These are phyloP conservation scores for Perithous albicinctus DNA, from an alignment of 2,888 invertebrate genomes.

Conservation along the genomic window DNA sequence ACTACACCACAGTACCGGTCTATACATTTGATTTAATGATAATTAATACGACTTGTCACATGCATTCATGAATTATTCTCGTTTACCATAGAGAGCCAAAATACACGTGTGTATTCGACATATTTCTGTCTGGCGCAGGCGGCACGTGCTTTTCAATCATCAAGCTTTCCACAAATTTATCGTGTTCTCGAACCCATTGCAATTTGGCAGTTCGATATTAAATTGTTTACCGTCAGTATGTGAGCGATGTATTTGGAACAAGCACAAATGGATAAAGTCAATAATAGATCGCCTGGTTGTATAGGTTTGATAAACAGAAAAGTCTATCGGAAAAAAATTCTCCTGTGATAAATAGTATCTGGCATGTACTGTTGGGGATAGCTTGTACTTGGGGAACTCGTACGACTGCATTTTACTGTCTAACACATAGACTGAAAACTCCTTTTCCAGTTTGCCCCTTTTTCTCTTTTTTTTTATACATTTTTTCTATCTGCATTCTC, in stretches of 20 bases:
- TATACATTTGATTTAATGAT: background rate
- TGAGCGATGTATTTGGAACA: constrained; percentile 8
- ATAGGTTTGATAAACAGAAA: background rate
- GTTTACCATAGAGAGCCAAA: constrained; percentile 2
- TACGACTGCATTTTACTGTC: background rate
- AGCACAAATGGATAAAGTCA: constrained; percentile 13
- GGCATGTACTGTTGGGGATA: constrained; percentile 1
- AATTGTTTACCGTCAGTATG: constrained; percentile 38
- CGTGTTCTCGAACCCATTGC: constrained; percentile 6
- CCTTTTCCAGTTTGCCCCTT: background rate
- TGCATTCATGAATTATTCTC: constrained; percentile 39
- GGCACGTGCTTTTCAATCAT: constrained; percentile 44
- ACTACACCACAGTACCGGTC: background rate
- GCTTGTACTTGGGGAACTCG: background rate
- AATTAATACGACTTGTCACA: constrained; percentile 13
- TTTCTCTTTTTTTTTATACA: background rate
- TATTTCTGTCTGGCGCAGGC: constrained; percentile 17
- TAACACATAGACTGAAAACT: background rate
- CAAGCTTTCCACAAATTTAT: constrained; percentile 30
- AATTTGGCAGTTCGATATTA: constrained; percentile 37
- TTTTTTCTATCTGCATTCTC: background rate
- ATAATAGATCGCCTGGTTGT: constrained; percentile 12
- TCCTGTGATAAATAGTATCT: background rate
- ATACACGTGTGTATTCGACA: background rate
- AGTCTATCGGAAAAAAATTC: constrained; percentile 3